These are phyloP conservation scores for Oryzias celebensis DNA, from an alignment of 2,113 vertebrate species.

Conservation along the genomic window DNA sequence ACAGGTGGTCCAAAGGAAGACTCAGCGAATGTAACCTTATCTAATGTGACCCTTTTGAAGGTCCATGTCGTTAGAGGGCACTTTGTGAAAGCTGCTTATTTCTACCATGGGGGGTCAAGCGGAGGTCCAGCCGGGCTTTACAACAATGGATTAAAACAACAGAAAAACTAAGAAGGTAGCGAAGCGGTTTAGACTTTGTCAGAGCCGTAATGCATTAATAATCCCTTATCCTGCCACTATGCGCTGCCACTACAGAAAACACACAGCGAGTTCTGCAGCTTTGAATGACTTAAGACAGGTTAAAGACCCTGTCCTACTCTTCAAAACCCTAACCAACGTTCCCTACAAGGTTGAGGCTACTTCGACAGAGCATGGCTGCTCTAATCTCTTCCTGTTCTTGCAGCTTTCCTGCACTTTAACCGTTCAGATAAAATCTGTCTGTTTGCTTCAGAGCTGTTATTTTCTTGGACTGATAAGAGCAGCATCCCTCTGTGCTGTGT, in stretches of 20 bases:
- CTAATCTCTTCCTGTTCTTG: background rate
- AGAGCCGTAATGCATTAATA: conserved; percentile 27
- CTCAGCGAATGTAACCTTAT: conserved; percentile 7
- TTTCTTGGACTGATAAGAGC: background rate
- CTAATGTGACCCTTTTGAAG: background rate
- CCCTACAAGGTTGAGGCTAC: background rate
- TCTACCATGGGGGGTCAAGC: conserved; percentile 6
- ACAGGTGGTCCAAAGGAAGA: conserved; percentile 1
- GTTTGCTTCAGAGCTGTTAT: background rate
- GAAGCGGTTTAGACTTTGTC: conserved; percentile 25
- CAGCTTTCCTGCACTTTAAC: background rate
- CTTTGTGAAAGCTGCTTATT: conserved; percentile 34
- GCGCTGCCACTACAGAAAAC: conserved; percentile 14
- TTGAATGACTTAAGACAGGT: conserved; percentile 9
- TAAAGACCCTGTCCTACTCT: background rate
- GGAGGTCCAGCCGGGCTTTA: conserved; percentile 12
- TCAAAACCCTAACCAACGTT: background rate
- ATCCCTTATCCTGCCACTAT: conserved; percentile 23
- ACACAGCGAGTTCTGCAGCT: conserved; percentile 2
- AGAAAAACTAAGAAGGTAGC: conserved; percentile 11
- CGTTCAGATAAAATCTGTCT: background rate
- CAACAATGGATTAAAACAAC: conserved; percentile 16
- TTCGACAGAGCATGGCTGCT: background rate
- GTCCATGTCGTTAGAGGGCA: conserved; percentile 9
- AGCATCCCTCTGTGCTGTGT: no score